A percentile compares a stretch with the other conserved stretches of the same genome.
Conservation (phyloP, 1,140 invertebrate species). For the Trichoplusia ni region DNA sequence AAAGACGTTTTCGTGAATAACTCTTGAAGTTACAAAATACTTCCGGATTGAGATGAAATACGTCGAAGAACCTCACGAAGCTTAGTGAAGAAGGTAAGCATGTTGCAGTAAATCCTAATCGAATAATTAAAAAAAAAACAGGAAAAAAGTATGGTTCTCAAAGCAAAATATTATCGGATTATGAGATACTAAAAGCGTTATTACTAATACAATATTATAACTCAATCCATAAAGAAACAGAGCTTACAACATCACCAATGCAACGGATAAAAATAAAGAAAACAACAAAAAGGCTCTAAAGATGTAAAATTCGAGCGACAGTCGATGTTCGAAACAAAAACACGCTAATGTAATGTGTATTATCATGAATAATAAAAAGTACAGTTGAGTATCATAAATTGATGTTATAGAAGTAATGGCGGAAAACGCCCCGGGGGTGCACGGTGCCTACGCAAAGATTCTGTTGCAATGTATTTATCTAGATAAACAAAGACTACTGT, state of each 20-base stretch:
- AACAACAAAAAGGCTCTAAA: conserved; percentile 42
- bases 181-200: no score
- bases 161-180: no score
- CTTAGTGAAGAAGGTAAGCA: no score
- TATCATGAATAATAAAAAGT: conserved; percentile 76
- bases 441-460: conserved; percentile 38
- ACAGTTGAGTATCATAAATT: conserved; percentile 71
- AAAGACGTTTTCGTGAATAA: no score
- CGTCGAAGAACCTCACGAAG: no score
- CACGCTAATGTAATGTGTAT: conserved; percentile 68
- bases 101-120: no score
- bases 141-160: no score
- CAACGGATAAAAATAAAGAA: conserved; percentile 38
- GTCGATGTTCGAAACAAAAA: conserved; percentile 49
- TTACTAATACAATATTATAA: no score
- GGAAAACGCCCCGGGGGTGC: conserved; percentile 56
- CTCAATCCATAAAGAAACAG: no score
- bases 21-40: no score
- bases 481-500: conserved; percentile 7
- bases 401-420: conserved; percentile 70
- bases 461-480: conserved; percentile 13
- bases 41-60: no score
- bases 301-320: conserved; percentile 33
- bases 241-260: conserved; percentile 6
- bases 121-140: no score